Evolutionary conservation across 2,888 invertebrate species (phyloP), one percentile per base, ranked within the genome.

Genomic region (Ecliptopera silaceata): DNA sequence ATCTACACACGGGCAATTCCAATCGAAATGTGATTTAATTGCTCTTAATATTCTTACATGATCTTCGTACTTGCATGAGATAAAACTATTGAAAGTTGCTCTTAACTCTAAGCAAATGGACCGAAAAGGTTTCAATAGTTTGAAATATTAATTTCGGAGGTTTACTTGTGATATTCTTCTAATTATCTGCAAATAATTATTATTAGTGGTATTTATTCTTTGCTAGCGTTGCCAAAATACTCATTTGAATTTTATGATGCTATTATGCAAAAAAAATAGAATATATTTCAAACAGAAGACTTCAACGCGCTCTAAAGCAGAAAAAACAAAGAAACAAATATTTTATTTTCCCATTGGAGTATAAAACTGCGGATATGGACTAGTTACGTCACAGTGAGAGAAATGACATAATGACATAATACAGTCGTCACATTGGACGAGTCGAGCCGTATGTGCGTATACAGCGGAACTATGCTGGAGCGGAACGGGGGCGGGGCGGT

Each of bases 381-480:
- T 20, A 11, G 42, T 62, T 56, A 36, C 53, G 56, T 57, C 51
- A 62, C 52, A 57, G 45, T 45, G 31, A 45, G 48, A 57, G 43
- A 61, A 42, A 46, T 51, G 57, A 46, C 50, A 42, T 45, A 61
- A 58, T 56, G 55, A 61, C 58, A 52, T 61, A 59, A 55, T 50
- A 41, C 36, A 43, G 26, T 45, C 18, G 49, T 55, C 13, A 34
- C 13, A 26, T 26, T 26, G 8, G 13, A 46, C 55, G 46, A 57
- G 47, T 52, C 44, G 44, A 57, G 32, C 47, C 47, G 11, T 12
- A 20, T 18, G 38, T 12, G 26, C 26, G 6, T 26, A 26, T 41
- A 29, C 31, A 12, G 10, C 38, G 48, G 55, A 55, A 48, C 48
- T 29, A 17, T 39, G 49, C 10, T n/a, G 38, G 31, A 43, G 54